These are phyloP conservation scores for Mormyrus lacerda DNA, from an alignment of 2,113 vertebrate genomes.

Conservation along the genomic window DNA sequence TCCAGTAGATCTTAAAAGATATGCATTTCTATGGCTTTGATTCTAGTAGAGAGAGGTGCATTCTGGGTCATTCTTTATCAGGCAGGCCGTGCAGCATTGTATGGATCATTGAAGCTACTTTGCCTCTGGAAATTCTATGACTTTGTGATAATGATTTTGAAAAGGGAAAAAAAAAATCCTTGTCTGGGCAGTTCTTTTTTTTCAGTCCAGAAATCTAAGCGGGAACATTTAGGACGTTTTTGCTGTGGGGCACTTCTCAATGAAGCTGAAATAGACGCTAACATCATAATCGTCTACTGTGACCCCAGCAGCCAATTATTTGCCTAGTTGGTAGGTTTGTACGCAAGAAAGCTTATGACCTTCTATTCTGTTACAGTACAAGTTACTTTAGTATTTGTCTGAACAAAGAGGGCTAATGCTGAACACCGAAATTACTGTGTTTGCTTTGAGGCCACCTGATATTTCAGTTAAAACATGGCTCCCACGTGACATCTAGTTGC, in stretches of 20 bases:
- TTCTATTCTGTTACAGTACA: background rate
- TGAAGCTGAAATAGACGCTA: background rate
- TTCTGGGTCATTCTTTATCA: background rate
- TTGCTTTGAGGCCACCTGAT: background rate
- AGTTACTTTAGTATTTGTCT: background rate
- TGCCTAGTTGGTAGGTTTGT: no score
- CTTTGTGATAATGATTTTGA: background rate
- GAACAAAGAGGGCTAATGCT: background rate
- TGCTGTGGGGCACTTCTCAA: background rate
- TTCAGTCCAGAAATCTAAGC: background rate
- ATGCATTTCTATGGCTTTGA: background rate
- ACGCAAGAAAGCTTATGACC: background rate
- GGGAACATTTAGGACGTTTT: background rate
- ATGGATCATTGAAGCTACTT: background rate
- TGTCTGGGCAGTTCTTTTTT: background rate
- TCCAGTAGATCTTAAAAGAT: background rate
- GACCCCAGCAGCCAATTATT: background rate
- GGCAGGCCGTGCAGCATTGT: background rate
- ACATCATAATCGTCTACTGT: background rate
- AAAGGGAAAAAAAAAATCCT: background rate
- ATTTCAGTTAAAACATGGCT: background rate
- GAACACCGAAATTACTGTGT: background rate
- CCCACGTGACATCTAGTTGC: background rate
- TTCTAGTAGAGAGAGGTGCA: background rate
- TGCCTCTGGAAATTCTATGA: background rate